phyloP scores from a whole-genome alignment of 2,113 vertebrate genomes.

The Saccopteryx bilineata region DNA sequence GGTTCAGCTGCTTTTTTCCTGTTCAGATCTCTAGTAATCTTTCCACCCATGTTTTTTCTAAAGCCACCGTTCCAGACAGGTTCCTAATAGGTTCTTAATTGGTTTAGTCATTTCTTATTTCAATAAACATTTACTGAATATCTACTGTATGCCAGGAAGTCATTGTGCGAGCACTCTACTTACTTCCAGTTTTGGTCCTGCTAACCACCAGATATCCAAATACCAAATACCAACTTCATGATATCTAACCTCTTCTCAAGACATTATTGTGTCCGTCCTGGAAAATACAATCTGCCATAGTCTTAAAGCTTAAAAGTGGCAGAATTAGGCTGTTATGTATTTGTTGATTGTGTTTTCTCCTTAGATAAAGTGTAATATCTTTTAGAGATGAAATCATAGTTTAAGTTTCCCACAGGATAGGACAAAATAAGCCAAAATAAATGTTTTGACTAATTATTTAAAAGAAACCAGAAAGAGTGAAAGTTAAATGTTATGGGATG shows the following conservation, averaged over 20 bases:
- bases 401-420: constrained; percentile 25
- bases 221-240: not conserved
- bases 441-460: constrained; percentile 24
- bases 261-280: not conserved
- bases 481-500: not conserved
- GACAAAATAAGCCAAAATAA: constrained; percentile 41
- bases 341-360: not conserved
- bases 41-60: not conserved
- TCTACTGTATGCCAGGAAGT: not conserved
- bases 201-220: not conserved
- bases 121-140: not conserved
- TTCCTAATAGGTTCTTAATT: not conserved
- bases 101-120: constrained; percentile 7
- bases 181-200: not conserved
- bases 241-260: not conserved
- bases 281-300: not conserved
- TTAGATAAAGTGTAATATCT: constrained; percentile 35
- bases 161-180: not conserved
- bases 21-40: not conserved
- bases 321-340: not conserved
- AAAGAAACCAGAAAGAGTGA: constrained; percentile 17
- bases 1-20: not conserved
- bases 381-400: constrained; percentile 46
- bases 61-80: not conserved
- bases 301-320: not conserved